phyloP scores from a whole-genome alignment of 1,140 invertebrate species.

The Lucilia sericata region DNA sequence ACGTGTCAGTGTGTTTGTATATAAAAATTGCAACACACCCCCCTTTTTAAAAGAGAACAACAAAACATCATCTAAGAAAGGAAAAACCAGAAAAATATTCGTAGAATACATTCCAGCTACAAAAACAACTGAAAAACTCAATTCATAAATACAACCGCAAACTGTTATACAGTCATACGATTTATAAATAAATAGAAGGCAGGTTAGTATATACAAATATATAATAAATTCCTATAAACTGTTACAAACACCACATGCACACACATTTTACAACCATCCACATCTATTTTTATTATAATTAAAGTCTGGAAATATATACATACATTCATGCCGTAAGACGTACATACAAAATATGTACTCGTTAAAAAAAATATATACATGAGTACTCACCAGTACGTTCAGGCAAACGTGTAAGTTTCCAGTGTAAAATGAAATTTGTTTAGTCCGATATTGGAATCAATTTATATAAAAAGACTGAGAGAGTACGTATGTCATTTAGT shows the following conservation, averaged over 20 bases:
- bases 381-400: background rate
- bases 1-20: background rate
- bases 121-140: background rate
- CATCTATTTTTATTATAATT: background rate
- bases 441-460: no score
- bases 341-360: background rate
- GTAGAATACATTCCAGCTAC: conserved; percentile 28
- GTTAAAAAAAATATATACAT: background rate
- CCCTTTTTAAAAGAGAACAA: background rate
- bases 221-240: background rate
- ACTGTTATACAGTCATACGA: conserved; percentile 23
- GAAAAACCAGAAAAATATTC: background rate
- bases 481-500: no score
- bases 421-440: no score
- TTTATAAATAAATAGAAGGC: conserved; percentile 13
- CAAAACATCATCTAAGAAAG: background rate
- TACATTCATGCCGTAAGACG: background rate
- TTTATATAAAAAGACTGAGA: no score
- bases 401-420: background rate
- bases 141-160: background rate
- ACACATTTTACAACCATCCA: background rate
- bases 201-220: conserved; percentile 8
- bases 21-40: conserved; percentile 36
- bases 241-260: no score
- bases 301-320: background rate